phyloP scores from a whole-genome alignment of 2,797 vertebrate species.

The Menidia menidia region DNA sequence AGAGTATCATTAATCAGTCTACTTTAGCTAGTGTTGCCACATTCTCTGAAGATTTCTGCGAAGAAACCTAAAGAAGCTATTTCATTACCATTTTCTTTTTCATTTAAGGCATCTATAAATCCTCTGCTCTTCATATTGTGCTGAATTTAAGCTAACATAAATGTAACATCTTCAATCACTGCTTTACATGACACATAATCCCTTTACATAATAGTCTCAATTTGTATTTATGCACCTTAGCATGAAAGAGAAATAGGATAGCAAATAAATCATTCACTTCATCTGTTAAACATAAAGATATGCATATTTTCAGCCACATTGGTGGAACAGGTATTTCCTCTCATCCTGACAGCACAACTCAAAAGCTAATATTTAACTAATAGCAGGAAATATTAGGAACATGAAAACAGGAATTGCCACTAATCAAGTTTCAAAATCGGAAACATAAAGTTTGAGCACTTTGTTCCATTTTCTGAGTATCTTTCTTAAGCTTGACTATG shows the following conservation, averaged over 20 bases:
- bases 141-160: conserved; percentile 15
- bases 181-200: conserved; percentile 20
- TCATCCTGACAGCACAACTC: background rate
- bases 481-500: conserved; percentile 24
- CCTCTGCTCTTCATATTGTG: conserved; percentile 14
- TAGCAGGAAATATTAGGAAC: background rate
- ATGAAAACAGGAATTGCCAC: conserved; percentile 21
- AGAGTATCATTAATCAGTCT: conserved; percentile 60
- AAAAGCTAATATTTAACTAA: background rate
- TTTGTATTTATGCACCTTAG: conserved; percentile 38
- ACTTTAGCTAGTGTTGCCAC: conserved; percentile 45
- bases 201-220: conserved; percentile 27
- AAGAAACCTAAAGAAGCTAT: conserved; percentile 46
- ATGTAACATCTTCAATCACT: conserved; percentile 29
- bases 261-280: conserved; percentile 32
- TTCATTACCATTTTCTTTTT: conserved; percentile 29
- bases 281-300: conserved; percentile 27
- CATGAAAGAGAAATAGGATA: conserved; percentile 37
- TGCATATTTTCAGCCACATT: conserved; percentile 14
- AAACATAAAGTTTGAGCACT: conserved; percentile 15
- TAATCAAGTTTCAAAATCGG: conserved; percentile 5
- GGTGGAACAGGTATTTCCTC: conserved; percentile 4
- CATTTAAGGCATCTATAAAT: conserved; percentile 13
- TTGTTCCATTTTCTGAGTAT: background rate
- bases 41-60: conserved; percentile 42